A percentile compares a stretch with the other conserved stretches of the same genome.
These are phyloP conservation scores for Amyelois transitella DNA, from an alignment of 1,140 invertebrate species.

Conservation along the genomic window DNA sequence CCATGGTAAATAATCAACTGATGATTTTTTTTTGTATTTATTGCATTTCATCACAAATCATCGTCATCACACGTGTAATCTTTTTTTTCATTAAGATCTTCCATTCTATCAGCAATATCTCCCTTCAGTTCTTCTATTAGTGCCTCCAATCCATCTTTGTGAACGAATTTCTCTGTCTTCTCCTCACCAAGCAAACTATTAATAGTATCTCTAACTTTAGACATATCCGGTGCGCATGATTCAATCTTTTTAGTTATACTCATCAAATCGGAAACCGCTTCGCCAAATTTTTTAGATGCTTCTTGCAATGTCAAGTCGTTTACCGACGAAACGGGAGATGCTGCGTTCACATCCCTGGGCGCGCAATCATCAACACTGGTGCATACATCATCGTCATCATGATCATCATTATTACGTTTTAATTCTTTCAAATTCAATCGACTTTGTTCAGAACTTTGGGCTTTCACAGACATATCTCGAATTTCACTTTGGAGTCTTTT, in stretches of 20 bases:
- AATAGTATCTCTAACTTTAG: neutral
- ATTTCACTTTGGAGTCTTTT: conserved; percentile 40
- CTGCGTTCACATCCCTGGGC: neutral
- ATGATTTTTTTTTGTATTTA: too few species aligned
- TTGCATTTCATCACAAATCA: too few species aligned
- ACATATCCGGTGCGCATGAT: neutral
- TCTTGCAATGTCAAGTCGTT: neutral
- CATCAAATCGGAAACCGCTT: neutral
- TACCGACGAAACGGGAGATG: neutral
- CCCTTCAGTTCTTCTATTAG: conserved; percentile 38
- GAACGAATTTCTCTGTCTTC: neutral
- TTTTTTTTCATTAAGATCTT: neutral
- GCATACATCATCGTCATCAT: neutral
- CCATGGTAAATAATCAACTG: too few species aligned
- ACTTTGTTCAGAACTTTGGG: neutral
- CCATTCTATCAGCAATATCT: conserved; percentile 28
- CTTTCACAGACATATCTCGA: conserved; percentile 17
- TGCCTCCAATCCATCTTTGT: conserved; percentile 19
- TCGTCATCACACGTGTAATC: too few species aligned
- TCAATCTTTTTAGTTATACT: neutral
- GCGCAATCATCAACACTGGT: neutral
- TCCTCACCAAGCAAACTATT: neutral
- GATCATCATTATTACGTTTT: neutral
- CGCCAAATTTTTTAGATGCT: conserved; percentile 1
- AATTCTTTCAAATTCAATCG: neutral